Evolutionary conservation across 1,140 invertebrate species (phyloP).

Genomic region (Centruroides sculpturatus): DNA sequence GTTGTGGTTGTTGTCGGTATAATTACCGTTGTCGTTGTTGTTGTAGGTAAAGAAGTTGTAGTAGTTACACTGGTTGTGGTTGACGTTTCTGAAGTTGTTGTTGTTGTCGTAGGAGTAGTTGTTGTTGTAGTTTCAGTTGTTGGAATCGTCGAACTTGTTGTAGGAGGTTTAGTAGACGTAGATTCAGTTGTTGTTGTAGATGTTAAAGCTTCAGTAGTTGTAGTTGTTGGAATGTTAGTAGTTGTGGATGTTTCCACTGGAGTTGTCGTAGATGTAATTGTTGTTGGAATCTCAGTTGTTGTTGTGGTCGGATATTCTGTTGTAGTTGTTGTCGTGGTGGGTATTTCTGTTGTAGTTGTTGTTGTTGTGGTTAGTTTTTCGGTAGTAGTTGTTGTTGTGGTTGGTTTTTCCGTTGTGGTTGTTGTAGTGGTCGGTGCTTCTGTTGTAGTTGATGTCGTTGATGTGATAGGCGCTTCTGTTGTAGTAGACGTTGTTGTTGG

Average conservation of each 20-base stretch:
- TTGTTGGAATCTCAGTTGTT: not conserved
- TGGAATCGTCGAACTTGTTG: not conserved
- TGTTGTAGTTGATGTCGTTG: not conserved
- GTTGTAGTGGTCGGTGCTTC: not conserved
- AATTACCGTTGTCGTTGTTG: not conserved
- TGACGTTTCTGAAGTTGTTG: not conserved
- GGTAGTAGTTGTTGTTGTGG: slow-evolving; percentile 1
- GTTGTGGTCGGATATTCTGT: not conserved
- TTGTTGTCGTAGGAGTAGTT: not conserved
- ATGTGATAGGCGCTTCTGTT: not conserved
- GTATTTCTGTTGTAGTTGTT: not conserved
- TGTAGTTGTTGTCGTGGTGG: not conserved
- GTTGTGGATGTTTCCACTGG: not conserved
- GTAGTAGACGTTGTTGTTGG: slow-evolving; percentile 1
- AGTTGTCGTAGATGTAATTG: not conserved
- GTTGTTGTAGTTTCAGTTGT: not conserved
- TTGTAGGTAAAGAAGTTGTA: not conserved
- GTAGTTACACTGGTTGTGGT: not conserved
- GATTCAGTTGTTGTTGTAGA: not conserved
- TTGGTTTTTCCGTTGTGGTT: not conserved
- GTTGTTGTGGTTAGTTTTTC: not conserved
- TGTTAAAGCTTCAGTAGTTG: not conserved
- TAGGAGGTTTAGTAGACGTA: not conserved
- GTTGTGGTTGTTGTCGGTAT: not conserved
- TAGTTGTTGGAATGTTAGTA: not conserved